A percentile compares a stretch with the other conserved stretches of the same genome.
Evolutionary conservation across 2,797 vertebrate genomes (phyloP).

Genomic region (Geotrypetes seraphini): DNA sequence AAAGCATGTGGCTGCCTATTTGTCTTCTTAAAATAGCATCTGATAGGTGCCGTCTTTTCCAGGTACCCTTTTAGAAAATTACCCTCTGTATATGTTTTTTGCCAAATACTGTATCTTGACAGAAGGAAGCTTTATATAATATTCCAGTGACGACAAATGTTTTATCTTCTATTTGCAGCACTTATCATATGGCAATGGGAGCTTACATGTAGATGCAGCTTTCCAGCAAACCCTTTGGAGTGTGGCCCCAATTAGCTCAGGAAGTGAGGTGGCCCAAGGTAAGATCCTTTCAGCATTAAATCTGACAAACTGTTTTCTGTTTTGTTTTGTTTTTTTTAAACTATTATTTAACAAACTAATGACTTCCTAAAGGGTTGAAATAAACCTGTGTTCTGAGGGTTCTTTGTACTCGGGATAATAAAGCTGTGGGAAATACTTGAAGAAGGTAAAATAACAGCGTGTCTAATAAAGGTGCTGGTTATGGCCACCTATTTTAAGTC

Average conservation of each 20-base stretch:
- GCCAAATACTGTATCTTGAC: background rate
- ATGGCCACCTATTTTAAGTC: no score
- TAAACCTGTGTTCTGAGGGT: no score
- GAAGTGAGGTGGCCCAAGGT: constrained; percentile 92
- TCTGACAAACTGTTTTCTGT: background rate
- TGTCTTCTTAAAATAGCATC: no score
- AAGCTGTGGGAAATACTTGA: accelerated
- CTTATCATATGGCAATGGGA: constrained; percentile 78
- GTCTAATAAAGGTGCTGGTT: no score
- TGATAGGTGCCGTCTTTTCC: no score
- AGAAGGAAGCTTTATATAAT: accelerated
- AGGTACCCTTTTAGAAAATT: no score
- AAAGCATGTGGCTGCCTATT: no score
- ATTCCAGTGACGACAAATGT: no score
- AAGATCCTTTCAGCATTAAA: constrained; percentile 12
- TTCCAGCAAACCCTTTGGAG: constrained; percentile 96
- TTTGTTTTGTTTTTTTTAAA: no score
- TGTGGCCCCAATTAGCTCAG: constrained; percentile 91
- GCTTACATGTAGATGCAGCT: constrained; percentile 83
- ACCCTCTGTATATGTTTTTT: no score
- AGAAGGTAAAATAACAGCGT: no score
- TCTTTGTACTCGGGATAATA: no score
- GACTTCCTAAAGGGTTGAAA: background rate
- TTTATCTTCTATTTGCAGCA: constrained; percentile 54
- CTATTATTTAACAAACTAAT: background rate